Conservation (phyloP, 2,888 invertebrate species). For the Chrysomela aeneicollis region DNA sequence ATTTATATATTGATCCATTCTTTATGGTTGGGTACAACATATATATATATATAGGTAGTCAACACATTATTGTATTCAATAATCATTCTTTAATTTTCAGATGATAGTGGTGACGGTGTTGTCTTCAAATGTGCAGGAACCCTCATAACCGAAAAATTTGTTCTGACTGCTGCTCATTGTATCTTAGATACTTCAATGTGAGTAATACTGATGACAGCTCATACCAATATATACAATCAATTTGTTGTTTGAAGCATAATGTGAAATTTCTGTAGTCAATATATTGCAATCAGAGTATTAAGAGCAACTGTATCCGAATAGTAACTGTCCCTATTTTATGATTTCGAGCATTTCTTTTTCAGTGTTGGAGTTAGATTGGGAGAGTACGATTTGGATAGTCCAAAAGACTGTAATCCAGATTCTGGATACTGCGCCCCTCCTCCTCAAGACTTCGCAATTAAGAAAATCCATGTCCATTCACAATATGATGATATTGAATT, state of each 20-base stretch:
- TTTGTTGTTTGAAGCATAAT: no score
- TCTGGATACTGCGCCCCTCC: constrained; percentile 58
- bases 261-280: no score
- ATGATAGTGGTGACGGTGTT: constrained; percentile 48
- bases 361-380: constrained; percentile 71
- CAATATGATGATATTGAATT: constrained; percentile 63
- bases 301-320: no score
- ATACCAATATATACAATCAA: no score
- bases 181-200: constrained; percentile 48
- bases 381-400: constrained; percentile 65
- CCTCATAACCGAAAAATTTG: constrained; percentile 62
- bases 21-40: no score
- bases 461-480: constrained; percentile 63
- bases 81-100: constrained; percentile 41
- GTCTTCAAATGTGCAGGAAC: constrained; percentile 63
- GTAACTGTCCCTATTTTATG: no score
- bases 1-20: no score
- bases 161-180: constrained; percentile 71
- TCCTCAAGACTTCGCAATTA: constrained; percentile 65
- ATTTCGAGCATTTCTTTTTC: no score
- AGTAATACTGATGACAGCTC: constrained; percentile 35
- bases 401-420: constrained; percentile 59
- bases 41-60: no score
- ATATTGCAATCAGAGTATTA: no score
- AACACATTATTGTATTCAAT: no score